Base-by-base conservation (phyloP, 2,888 invertebrate species). In the Oscheius sp. region DNA sequence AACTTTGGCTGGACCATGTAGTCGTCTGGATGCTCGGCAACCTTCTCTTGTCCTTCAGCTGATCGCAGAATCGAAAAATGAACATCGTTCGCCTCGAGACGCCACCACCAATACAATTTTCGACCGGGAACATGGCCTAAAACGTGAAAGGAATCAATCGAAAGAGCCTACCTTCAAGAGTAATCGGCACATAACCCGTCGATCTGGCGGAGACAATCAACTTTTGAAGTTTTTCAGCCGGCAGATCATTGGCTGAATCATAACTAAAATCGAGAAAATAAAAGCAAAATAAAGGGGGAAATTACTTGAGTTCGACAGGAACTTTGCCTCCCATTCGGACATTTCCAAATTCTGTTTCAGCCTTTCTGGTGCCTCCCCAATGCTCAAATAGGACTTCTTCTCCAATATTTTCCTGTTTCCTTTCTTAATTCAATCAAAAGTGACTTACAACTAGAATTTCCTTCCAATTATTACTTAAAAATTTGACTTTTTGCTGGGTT, bases 251-350 rank as follows among this genome's bases (percentile, higher is more conserved):
- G n/a, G 74, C 66, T 12, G 79, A 73, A 45, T 81, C 78, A 58
- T 81, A 81, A 67, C 80, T 80, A 64, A 53, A 73, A 63, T 8
- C 17, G 8, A 46, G 17, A 20, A 29, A 34, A n/a, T 48, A 3
- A 12, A 4, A 12, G 29, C 29, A 6, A 29, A 23, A 27, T 4
- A 5, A 39, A 6, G 12, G 15, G 8, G 2, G 12, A 4, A 6
- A 53, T 10, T 25, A 78, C 79, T 68, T 71, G 39, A 81, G 55
- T 33, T 78, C 78, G 0, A 50, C 71, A 0, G 84, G 82, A n/a
- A 83, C 75, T 64, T 80, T 81, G 5, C 84, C 84, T 15, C 84
- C 84, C 75, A 76, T 79, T n/a, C 82, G 68, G 8, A 84, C 80
- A 61, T 74, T 73, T 25, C 84, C 84, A 61, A 72, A 82, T 25